Base-by-base conservation (phyloP, 2,113 vertebrate genomes). In the Oxyura jamaicensis region DNA sequence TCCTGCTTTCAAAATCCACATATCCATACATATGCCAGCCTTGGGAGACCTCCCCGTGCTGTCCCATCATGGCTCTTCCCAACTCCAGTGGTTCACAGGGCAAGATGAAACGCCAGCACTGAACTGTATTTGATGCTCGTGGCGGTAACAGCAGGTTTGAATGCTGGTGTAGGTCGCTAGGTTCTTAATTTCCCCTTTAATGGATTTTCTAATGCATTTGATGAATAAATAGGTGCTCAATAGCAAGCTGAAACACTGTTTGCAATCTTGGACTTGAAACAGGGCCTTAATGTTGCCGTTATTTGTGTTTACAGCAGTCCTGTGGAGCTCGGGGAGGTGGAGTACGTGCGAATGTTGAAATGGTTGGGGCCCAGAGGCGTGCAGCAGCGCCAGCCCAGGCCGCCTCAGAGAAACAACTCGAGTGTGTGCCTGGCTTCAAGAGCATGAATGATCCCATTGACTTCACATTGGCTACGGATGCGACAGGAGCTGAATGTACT, bases 171-270 rank as follows among this genome's bases (percentile, higher is more conserved):
- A 95, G 60, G 76, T 93, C 91, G 56, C 88, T 91, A 83, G 82
- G 87, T 83, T 75, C 79, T 56, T 86, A 94, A 96, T 96, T 95
- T 94, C 69, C 82, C 68, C 88, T 90, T 88, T 94, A 91, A 93
- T 97, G 88, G 91, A 86, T 96, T 96, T 96, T 91, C 89, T 92
- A 96, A 92, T 93, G 89, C 52, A 44, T 84, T 80, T 84, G 88
- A 78, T 86, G 82, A 95, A 94, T 90, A 94, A 94, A 91, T 67
- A 91, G 75, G 58, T 83, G 76, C 79, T 93, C 83, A 75, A 1
- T 65, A 75, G 91, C 94, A 93, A 96, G 90, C 2, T 93, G 76
- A 91, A 93, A 88, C 65, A 28, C 86, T 46, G 53, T 91, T 96
- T 97, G 88, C 68, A 31, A 72, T 42, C 76, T 65, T 9, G 46